phyloP scores from a whole-genome alignment of 2,113 vertebrate genomes.

The Hippocampus barbouri region DNA sequence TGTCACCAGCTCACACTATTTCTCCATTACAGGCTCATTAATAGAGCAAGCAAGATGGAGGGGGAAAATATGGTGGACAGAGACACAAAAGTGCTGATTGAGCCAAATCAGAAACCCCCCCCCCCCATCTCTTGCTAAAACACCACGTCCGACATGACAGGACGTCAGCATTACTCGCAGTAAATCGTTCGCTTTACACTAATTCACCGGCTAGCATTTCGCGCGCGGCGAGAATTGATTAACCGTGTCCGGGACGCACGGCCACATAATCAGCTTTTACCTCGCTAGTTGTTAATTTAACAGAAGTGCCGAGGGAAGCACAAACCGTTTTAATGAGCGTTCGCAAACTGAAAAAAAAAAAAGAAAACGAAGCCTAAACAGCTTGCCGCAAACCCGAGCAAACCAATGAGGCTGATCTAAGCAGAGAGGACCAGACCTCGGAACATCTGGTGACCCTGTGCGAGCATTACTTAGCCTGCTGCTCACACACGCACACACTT shows the following conservation, averaged over 20 bases:
- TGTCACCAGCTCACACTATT: conserved; percentile 76
- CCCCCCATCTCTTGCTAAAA: conserved; percentile 72
- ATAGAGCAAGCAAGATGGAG: conserved; percentile 74
- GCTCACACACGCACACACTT: conserved; percentile 45
- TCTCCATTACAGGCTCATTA: conserved; percentile 88
- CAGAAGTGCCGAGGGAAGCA: conserved; percentile 77
- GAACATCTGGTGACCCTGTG: conserved; percentile 79
- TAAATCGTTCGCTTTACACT: conserved; percentile 76
- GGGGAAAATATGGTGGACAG: conserved; percentile 69
- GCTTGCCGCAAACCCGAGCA: conserved; percentile 69
- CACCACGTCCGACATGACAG: conserved; percentile 79
- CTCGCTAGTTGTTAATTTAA: conserved; percentile 78
- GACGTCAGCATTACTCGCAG: conserved; percentile 73
- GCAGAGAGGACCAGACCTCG: conserved; percentile 66
- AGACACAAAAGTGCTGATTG: conserved; percentile 79
- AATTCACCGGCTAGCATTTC: conserved; percentile 74
- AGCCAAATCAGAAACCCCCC: conserved; percentile 73
- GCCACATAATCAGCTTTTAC: conserved; percentile 79
- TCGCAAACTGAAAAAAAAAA: conserved; percentile 57
- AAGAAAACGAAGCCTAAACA: conserved; percentile 71
- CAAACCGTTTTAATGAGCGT: conserved; percentile 81
- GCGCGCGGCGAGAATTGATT: conserved; percentile 72
- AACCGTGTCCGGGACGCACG: conserved; percentile 74
- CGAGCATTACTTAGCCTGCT: conserved; percentile 69
- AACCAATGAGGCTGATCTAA: conserved; percentile 76